Conservation (phyloP, 1,140 invertebrate species). For the Lepidurus apus region DNA sequence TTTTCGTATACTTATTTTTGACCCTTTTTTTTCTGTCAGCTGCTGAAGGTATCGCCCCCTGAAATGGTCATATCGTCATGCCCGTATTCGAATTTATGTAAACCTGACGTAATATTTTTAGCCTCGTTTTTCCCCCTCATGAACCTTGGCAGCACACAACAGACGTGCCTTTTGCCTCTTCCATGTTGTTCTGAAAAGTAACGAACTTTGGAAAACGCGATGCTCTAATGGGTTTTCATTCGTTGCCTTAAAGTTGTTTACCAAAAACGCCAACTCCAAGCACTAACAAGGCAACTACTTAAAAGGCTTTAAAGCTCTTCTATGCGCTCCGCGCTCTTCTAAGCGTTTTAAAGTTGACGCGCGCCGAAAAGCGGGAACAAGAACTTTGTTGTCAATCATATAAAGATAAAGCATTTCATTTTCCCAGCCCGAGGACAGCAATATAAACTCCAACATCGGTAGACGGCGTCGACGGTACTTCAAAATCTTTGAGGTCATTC, state of each 20-base stretch:
- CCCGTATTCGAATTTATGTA: not conserved
- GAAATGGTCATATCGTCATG: not conserved
- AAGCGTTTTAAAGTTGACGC: constrained; percentile 5
- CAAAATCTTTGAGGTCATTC: constrained; percentile 1
- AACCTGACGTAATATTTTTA: not conserved
- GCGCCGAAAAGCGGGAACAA: constrained; percentile 2
- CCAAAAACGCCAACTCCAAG: not conserved
- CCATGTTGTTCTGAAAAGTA: not conserved
- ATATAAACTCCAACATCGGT: not conserved
- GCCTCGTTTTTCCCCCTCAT: not conserved
- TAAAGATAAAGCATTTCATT: not conserved
- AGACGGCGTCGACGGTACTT: constrained; percentile 20
- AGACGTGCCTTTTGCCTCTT: not conserved
- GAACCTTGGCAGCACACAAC: not conserved
- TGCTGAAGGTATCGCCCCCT: not conserved
- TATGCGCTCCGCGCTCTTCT: not conserved
- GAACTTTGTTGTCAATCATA: constrained; percentile 12
- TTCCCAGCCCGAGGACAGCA: not conserved
- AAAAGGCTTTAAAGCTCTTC: constrained; percentile 9
- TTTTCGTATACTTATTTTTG: not conserved
- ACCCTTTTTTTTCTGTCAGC: not conserved
- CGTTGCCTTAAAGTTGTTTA: constrained; percentile 14
- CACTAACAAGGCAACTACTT: constrained; percentile 18
- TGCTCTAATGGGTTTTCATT: constrained; percentile 10
- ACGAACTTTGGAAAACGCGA: not conserved